phyloP scores from a whole-genome alignment of 2,797 vertebrate genomes.

The Tangara arthus region DNA sequence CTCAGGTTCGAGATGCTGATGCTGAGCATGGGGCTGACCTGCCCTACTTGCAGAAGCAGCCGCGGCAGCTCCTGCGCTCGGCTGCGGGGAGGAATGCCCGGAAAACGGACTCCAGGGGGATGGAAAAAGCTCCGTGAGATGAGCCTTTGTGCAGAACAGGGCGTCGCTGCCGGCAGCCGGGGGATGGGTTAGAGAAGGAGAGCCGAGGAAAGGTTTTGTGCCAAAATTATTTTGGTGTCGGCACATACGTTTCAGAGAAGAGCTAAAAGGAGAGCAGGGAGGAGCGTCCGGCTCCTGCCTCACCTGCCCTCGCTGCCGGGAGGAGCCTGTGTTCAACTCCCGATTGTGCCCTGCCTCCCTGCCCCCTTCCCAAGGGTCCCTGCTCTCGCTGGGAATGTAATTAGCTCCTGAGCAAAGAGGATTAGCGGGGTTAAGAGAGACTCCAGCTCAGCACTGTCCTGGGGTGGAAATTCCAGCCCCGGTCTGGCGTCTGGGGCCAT shows the following conservation, averaged over 20 bases:
- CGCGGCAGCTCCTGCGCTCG: neutral
- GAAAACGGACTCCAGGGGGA: neutral
- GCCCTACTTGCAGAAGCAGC: constrained; percentile 12
- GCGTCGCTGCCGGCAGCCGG: neutral
- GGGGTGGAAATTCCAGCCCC: neutral
- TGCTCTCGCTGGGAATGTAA: neutral
- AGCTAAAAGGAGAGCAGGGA: neutral
- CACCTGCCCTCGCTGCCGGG: neutral
- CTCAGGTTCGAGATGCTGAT: neutral
- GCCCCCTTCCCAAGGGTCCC: neutral
- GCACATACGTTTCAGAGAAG: neutral
- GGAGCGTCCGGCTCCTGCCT: neutral
- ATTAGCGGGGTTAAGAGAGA: constrained; percentile 18
- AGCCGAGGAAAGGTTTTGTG: neutral
- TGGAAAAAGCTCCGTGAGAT: neutral
- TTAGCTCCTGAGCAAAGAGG: constrained; percentile 48
- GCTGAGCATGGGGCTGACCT: neutral
- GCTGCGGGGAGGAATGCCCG: neutral
- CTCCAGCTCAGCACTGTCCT: neutral
- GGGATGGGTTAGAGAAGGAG: neutral
- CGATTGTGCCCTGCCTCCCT: neutral
- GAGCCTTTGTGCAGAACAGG: neutral
- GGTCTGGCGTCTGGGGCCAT: neutral
- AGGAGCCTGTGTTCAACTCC: rapidly evolving
- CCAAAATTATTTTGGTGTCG: neutral